phyloP scores from a whole-genome alignment of 2,797 vertebrate species.

The Valencia hispanica region DNA sequence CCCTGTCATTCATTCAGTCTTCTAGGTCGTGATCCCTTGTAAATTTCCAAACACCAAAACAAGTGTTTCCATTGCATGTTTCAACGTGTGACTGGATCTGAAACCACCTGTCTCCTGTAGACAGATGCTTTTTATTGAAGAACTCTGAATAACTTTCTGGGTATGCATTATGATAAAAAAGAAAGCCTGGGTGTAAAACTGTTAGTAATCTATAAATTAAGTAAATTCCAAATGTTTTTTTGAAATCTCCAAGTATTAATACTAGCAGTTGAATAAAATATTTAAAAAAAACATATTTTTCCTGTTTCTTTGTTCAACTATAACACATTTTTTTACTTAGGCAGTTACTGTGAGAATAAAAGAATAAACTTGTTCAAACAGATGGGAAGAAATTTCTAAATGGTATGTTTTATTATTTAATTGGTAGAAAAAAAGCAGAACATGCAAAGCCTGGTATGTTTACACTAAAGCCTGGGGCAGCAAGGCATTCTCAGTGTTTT shows the following conservation, averaged over 20 bases:
- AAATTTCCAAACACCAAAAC: not conserved
- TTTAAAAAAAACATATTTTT: not conserved
- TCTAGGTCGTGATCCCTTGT: not conserved
- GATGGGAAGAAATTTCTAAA: not conserved
- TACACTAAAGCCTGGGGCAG: constrained; percentile 24
- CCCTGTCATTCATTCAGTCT: not conserved
- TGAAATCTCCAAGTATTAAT: not conserved
- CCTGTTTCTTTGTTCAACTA: no score
- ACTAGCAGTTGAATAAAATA: not conserved
- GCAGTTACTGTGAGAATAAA: not conserved
- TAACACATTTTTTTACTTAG: no score
- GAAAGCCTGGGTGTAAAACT: not conserved
- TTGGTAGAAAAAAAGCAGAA: no score
- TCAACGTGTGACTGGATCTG: not conserved
- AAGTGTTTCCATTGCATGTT: not conserved
- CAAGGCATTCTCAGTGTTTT: not conserved
- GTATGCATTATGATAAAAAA: not conserved
- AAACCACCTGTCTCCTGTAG: not conserved
- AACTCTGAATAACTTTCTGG: not conserved
- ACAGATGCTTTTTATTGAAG: no score
- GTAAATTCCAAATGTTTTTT: no score
- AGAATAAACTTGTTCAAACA: not conserved
- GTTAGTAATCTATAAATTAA: not conserved
- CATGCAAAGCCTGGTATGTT: constrained; percentile 23
- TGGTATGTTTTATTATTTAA: no score